Base-by-base conservation (phyloP, 2,888 invertebrate genomes). In the Carabus problematicus region DNA sequence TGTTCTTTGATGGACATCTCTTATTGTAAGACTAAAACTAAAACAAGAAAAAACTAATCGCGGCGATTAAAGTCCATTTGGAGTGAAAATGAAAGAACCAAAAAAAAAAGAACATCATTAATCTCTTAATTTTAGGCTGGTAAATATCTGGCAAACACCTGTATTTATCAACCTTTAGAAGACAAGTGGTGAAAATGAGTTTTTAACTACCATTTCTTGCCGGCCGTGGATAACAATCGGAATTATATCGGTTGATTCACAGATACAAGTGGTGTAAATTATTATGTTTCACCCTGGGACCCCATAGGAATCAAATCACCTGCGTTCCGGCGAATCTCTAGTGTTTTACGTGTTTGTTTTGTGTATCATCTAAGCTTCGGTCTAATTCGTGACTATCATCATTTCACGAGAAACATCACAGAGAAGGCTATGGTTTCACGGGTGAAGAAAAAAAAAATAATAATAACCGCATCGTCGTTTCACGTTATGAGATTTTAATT, bases 131-230 rank as follows among this genome's bases (percentile, higher is more conserved):
- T 61, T 55, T 7, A 42, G 41, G 42, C 18, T 29, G 16, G 64
- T 64, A 64, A 64, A 56, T 64, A 64, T 56, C 54, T 16, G 11
- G n/a, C 40, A 68, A 68, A 68, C 68, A 68, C 68, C 68, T 68
- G 68, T 68, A 68, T 68, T 68, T 68, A 68, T 41, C 63, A 41
- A 11, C 40, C 54, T 54, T 64, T 54, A 54, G 39, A 39, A 60
- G 43, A 61, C 61, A 60, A 68, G 68, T 68, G 68, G 61, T 68
- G 68, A 68, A 68, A 68, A 68, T 68, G 61, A 54, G 61, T 43
- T 68, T 68, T 68, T 68, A 68, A 68, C 29, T 29, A 29, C 29
- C 29, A 6, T n/a, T n/a, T n/a, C n/a, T n/a, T n/a, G 29, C 29
- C 29, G 3, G 29, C 3, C 29, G 29, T 29, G 6, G 29, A 29